Conservation (phyloP, 1,140 invertebrate genomes). For the Dendrolimus kikuchii region DNA sequence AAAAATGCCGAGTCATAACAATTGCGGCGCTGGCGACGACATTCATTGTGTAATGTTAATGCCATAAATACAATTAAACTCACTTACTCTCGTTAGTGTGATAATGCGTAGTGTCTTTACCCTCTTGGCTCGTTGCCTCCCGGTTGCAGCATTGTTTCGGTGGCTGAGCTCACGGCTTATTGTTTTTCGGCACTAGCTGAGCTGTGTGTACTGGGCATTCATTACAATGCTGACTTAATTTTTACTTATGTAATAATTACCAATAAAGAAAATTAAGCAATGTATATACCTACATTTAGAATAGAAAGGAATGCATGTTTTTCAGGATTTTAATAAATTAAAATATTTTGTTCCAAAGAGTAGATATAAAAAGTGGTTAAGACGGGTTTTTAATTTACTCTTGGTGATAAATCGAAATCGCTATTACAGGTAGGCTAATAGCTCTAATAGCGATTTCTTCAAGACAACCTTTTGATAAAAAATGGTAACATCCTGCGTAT, state of each 20-base stretch:
- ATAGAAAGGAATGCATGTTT: too few species aligned
- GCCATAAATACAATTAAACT: slow-evolving; percentile 66
- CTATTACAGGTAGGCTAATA: too few species aligned
- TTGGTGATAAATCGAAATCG: too few species aligned
- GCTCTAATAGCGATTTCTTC: too few species aligned
- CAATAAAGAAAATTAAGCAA: background rate
- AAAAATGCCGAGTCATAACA: background rate
- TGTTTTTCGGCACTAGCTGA: slow-evolving; percentile 24
- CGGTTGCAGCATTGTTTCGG: slow-evolving; percentile 4
- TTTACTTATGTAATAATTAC: background rate
- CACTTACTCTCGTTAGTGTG: slow-evolving; percentile 60
- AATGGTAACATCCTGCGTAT: too few species aligned
- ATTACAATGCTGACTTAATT: background rate
- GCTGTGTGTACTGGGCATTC: slow-evolving; percentile 7
- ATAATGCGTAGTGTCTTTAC: slow-evolving; percentile 57
- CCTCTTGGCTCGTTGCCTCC: slow-evolving; percentile 21
- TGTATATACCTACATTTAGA: too few species aligned
- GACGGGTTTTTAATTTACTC: too few species aligned
- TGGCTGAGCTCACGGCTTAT: slow-evolving; percentile 24
- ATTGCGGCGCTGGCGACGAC: slow-evolving; percentile 3
- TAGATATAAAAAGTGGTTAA: too few species aligned
- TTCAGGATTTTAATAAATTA: too few species aligned
- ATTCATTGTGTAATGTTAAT: slow-evolving; percentile 40
- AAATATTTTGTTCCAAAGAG: too few species aligned
- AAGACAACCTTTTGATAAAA: too few species aligned